Base-by-base conservation (phyloP, 2,113 vertebrate genomes). In the Thunnus maccoyii region DNA sequence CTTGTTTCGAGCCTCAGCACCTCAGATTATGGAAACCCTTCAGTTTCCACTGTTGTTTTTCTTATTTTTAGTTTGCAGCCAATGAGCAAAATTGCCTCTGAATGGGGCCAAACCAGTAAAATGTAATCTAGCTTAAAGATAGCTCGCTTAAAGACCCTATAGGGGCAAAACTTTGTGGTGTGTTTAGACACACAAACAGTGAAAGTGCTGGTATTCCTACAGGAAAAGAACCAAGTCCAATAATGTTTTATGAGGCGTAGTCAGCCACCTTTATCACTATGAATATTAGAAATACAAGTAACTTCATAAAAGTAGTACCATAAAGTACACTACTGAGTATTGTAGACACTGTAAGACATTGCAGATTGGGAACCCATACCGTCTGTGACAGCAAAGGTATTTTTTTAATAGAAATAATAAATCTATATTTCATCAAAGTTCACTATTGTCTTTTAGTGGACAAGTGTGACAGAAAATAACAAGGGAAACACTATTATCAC, bases 371-470 rank as follows among this genome's bases (percentile, higher is more conserved):
- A 17, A 5, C 15, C 32, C 47, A 16, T 63, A 72, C 17, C 65
- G 20, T 57, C 58, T 84, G 60, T 76, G 63, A 71, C 22, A 41
- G 62, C 41, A 66, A 52, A 55, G 47, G 36, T 65, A 10, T 68
- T 65, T 54, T 82, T 75, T 86, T 69, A 65, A 85, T 78, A 30
- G 61, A 62, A 74, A 76, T 78, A 78, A 83, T 72, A 83, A 80
- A 86, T 20, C 72, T 58, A 68, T 67, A 78, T 79, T 74, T 80
- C 61, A 84, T 84, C 66, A 61, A 12, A 82, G 58, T 83, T 82
- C 50, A 83, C 76, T 77, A 47, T 76, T 68, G 48, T 84, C 56
- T 82, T 89, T 88, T 58, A 80, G 47, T 81, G 65, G 76, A 77
- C 76, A 80, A 58, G 60, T 78, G 68, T 81, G 69, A 86, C 56